Evolutionary conservation across 92 coral and sea anemone species (phyloP).

Genomic region (Parazoanthus swiftii): DNA sequence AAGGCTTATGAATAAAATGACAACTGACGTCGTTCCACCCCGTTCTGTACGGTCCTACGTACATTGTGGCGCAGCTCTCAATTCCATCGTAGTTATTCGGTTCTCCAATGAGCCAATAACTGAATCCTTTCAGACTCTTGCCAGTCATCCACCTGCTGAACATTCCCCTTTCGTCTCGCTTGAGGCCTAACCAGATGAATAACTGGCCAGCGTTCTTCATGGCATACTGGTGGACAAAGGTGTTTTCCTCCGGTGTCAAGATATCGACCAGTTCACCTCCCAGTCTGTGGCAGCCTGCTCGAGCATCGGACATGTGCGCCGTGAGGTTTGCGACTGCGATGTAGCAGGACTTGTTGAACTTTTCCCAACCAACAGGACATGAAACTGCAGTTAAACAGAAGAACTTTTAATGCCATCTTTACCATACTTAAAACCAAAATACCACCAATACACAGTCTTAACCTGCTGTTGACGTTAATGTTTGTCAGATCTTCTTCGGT

Average conservation of each 20-base stretch:
- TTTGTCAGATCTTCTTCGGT: no score
- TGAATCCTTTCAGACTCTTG: background rate
- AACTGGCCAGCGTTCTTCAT: background rate
- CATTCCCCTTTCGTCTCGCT: constrained; percentile 14
- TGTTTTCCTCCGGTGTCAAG: no score
- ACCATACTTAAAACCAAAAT: no score
- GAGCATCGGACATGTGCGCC: no score
- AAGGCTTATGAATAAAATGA: no score
- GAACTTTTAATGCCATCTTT: no score
- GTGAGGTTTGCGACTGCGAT: no score
- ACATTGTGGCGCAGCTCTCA: no score
- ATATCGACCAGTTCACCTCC: no score
- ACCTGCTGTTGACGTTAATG: no score
- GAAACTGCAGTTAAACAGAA: background rate
- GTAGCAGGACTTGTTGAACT: constrained; percentile 27
- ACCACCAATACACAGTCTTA: background rate
- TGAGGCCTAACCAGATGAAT: constrained; percentile 7
- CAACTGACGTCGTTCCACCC: constrained; percentile 23
- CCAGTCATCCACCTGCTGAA: constrained; percentile 16
- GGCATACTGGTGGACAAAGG: constrained; percentile 16
- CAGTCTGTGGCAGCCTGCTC: no score
- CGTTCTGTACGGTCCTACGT: background rate
- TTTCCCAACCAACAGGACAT: constrained; percentile 29
- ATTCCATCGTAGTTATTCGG: constrained; percentile 1
- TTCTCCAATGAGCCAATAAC: constrained; percentile 16